Conservation (phyloP, 2,888 invertebrate species). For the Tholera decimalis region DNA sequence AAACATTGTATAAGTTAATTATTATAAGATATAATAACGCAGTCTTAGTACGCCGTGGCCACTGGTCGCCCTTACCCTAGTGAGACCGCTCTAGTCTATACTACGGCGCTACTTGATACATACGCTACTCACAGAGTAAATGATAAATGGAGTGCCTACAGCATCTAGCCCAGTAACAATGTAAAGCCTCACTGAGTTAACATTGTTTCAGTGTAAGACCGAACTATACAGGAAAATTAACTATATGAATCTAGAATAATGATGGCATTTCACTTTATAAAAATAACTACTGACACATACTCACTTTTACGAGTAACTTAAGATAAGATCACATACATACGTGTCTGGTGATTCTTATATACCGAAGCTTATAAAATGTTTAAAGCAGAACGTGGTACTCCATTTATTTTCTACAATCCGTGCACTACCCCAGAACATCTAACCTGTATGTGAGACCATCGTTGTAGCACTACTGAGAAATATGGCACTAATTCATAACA, state of each 20-base stretch:
- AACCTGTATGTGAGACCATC: conserved; percentile 74
- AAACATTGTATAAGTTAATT: conserved; percentile 79
- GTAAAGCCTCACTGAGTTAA: neutral
- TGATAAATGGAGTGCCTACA: conserved; percentile 30
- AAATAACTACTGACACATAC: neutral
- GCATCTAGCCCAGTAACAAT: neutral
- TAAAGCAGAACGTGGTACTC: conserved; percentile 17
- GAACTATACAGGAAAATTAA: neutral
- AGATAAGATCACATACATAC: neutral
- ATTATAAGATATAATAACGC: conserved; percentile 78
- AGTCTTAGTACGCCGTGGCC: conserved; percentile 87
- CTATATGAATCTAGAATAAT: neutral
- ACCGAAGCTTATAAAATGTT: neutral
- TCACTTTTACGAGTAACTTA: neutral
- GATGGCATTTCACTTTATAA: too few relatives aligned
- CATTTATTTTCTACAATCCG: conserved; percentile 38
- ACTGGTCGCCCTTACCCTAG: conserved; percentile 77
- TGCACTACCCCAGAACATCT: conserved; percentile 76
- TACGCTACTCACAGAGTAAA: conserved; percentile 69
- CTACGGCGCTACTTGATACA: conserved; percentile 79
- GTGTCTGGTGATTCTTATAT: neutral
- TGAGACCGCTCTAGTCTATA: conserved; percentile 78
- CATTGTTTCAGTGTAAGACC: neutral
- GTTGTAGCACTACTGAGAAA: conserved; percentile 60
- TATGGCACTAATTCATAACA: conserved; percentile 40